Evolutionary conservation across 2,888 invertebrate species (phyloP).

Genomic region (Eilema sororculum): DNA sequence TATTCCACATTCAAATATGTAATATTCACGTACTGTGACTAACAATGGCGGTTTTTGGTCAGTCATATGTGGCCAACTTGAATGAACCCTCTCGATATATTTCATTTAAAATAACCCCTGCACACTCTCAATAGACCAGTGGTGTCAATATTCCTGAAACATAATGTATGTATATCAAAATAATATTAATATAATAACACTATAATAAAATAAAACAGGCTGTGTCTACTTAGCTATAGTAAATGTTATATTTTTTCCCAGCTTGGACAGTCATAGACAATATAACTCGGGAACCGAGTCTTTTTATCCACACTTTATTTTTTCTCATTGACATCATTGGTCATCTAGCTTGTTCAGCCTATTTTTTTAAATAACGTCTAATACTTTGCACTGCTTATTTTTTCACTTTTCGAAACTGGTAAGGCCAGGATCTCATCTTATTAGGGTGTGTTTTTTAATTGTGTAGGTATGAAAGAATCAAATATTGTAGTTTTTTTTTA

Average conservation of each 20-base stretch:
- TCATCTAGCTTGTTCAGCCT: conserved; percentile 26
- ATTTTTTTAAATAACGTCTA: conserved; percentile 18
- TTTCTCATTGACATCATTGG: conserved; percentile 45
- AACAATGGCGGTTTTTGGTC: neutral
- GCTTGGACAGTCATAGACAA: conserved; percentile 20
- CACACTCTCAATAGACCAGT: conserved; percentile 30
- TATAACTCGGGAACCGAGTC: conserved; percentile 5
- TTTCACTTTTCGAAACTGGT: conserved; percentile 45
- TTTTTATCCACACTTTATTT: neutral
- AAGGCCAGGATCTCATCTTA: conserved; percentile 48
- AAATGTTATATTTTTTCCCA: conserved; percentile 24
- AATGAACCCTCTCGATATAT: conserved; percentile 22
- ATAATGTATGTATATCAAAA: conserved; percentile 11
- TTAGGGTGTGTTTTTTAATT: conserved; percentile 37
- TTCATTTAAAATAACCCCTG: conserved; percentile 9
- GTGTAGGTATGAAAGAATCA: conserved; percentile 38
- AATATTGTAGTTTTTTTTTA: conserved; percentile 23
- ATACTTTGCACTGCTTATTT: conserved; percentile 34
- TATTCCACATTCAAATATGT: neutral
- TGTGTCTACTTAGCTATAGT: conserved; percentile 42
- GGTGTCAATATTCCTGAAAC: conserved; percentile 31
- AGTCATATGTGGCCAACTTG: neutral
- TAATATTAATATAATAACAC: neutral
- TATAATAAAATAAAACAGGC: conserved; percentile 27
- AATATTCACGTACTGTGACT: neutral